phyloP scores from a whole-genome alignment of 2,888 invertebrate species.

The Oeneis ivallda region DNA sequence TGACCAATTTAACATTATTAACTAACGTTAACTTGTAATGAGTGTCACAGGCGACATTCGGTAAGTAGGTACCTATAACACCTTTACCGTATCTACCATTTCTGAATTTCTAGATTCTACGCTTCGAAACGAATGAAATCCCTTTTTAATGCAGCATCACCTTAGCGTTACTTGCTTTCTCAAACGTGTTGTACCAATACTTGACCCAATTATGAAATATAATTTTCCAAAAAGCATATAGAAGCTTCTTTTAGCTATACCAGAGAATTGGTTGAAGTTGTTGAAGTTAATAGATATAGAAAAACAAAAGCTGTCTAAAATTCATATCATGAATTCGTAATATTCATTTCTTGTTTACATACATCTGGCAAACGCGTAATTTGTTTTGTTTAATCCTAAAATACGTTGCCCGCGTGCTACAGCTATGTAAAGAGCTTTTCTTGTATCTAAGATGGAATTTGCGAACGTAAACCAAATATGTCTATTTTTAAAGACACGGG shows the following conservation, averaged over 20 bases:
- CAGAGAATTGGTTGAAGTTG: background rate
- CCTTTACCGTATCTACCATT: too few relatives aligned
- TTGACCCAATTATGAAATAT: too few relatives aligned
- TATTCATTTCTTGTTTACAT: conserved; percentile 11
- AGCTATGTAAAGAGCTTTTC: conserved; percentile 6
- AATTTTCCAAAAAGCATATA: too few relatives aligned
- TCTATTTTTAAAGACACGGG: conserved; percentile 8
- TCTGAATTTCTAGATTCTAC: too few relatives aligned
- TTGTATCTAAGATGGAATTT: conserved; percentile 12
- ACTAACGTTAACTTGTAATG: too few relatives aligned
- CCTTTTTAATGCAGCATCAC: too few relatives aligned
- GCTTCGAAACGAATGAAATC: too few relatives aligned
- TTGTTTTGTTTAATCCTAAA: conserved; percentile 9
- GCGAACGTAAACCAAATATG: conserved; percentile 4
- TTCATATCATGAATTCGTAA: background rate
- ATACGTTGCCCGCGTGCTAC: conserved; percentile 9
- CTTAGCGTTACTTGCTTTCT: too few relatives aligned
- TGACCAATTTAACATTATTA: too few relatives aligned
- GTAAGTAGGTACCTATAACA: too few relatives aligned
- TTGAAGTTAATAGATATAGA: background rate
- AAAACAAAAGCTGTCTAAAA: background rate
- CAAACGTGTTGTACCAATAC: too few relatives aligned
- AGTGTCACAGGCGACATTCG: too few relatives aligned
- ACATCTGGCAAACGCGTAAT: conserved; percentile 12
- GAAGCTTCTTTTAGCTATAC: background rate